Percentiles rank a stretch among this genome's conserved stretches.
Evolutionary conservation across 2,113 vertebrate genomes (phyloP).

Genomic region (Leucosticte australis): DNA sequence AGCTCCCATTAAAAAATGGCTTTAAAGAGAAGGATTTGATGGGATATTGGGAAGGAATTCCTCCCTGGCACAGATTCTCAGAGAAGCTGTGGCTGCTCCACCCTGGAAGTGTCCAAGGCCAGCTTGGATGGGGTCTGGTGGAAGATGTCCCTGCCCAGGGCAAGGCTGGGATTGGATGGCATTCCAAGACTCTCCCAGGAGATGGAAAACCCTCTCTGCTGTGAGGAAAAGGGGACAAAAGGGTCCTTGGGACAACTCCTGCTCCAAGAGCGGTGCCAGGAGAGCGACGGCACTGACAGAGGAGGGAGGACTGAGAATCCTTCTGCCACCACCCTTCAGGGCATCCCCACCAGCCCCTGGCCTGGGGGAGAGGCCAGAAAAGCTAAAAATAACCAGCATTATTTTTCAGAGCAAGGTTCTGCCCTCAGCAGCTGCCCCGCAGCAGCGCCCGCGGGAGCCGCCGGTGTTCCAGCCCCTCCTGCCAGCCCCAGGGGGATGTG

Average conservation of each 20-base stretch:
- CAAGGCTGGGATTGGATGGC: background rate
- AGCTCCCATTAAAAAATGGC: background rate
- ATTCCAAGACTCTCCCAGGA: background rate
- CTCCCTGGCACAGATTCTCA: background rate
- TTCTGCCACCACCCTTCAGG: background rate
- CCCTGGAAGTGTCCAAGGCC: background rate
- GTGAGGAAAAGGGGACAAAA: background rate
- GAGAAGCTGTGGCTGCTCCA: background rate
- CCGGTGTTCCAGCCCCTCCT: conserved; percentile 42
- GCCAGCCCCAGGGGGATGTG: conserved; percentile 68
- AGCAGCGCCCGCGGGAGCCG: conserved; percentile 22
- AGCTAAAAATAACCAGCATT: background rate
- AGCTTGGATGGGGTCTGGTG: accelerated
- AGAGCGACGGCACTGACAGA: accelerated
- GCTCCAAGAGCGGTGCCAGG: accelerated
- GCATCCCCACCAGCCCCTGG: background rate
- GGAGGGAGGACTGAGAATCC: background rate
- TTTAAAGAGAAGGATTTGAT: background rate
- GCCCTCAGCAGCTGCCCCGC: background rate
- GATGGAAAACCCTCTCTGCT: background rate
- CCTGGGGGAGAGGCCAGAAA: background rate
- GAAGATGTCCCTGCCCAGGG: background rate
- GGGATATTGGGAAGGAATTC: background rate
- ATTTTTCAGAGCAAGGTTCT: background rate
- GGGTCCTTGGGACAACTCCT: accelerated